Evolutionary conservation across 2,797 vertebrate genomes (phyloP).

Genomic region (Lophotriccus pileatus): DNA sequence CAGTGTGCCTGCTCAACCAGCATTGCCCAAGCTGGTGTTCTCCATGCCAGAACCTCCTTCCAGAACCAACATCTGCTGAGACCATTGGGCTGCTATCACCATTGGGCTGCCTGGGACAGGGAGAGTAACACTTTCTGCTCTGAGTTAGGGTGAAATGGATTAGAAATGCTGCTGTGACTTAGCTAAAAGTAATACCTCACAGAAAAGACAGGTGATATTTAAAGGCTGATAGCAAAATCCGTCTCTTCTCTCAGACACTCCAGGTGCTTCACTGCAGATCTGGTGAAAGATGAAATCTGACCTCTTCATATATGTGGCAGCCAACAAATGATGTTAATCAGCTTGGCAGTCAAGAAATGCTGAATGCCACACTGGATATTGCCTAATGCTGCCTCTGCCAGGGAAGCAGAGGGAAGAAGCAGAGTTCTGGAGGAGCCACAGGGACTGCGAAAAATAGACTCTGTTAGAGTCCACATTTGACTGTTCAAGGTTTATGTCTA

Average conservation of each 20-base stretch:
- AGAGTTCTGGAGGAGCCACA: neutral
- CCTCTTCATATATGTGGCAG: neutral
- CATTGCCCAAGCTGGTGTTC: fast-evolving
- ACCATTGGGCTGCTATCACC: neutral
- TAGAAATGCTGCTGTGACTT: neutral
- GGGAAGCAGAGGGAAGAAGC: neutral
- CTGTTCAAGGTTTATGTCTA: neutral
- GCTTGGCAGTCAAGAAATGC: neutral
- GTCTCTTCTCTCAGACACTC: neutral
- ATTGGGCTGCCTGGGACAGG: neutral
- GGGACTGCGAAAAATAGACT: neutral
- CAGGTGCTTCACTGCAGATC: neutral
- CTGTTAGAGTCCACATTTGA: neutral
- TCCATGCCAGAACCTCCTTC: neutral
- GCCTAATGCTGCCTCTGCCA: neutral
- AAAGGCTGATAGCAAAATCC: neutral
- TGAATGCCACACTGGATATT: neutral
- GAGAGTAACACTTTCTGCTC: neutral
- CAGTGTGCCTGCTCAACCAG: neutral
- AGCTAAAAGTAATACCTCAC: neutral
- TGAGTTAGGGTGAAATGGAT: neutral
- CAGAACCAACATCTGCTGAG: neutral
- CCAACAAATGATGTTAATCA: neutral
- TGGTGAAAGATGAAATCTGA: neutral
- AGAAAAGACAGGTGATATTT: neutral